These are phyloP conservation scores for Anorthoa munda DNA, from an alignment of 2,888 invertebrate species.

Conservation along the genomic window DNA sequence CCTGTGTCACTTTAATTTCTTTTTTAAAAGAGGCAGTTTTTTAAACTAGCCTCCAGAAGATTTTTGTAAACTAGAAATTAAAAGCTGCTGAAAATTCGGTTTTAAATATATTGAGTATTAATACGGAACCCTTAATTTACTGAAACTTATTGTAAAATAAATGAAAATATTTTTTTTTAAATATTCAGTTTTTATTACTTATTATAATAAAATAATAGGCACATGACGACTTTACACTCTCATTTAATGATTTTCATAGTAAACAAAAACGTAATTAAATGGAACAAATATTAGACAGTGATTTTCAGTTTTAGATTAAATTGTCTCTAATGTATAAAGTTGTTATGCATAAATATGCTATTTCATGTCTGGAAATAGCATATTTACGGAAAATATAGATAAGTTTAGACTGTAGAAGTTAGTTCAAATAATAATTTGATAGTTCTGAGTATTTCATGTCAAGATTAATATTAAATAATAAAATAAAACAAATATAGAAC, in stretches of 20 bases:
- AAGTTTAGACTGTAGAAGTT: background rate
- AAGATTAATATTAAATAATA: background rate
- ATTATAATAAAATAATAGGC: background rate
- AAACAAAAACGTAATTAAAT: constrained; percentile 2
- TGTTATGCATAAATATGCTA: constrained; percentile 2
- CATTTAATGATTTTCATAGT: background rate
- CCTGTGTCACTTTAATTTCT: background rate
- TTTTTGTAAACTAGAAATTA: background rate
- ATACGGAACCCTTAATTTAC: background rate
- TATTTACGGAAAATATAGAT: constrained; percentile 12
- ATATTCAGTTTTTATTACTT: no score
- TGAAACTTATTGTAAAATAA: background rate
- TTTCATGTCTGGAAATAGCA: background rate
- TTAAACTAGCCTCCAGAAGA: background rate
- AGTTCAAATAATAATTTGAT: background rate
- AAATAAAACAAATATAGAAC: no score
- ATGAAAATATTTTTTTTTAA: no score
- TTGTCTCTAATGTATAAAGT: constrained; percentile 51
- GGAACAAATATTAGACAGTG: constrained; percentile 3
- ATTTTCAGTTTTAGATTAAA: constrained; percentile 30
- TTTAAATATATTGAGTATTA: background rate
- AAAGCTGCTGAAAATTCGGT: background rate
- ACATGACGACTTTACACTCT: background rate
- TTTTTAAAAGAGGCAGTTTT: background rate
- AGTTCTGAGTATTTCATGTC: background rate